Base-by-base conservation (phyloP, 2,888 invertebrate genomes). In the Blastobasis adustella region DNA sequence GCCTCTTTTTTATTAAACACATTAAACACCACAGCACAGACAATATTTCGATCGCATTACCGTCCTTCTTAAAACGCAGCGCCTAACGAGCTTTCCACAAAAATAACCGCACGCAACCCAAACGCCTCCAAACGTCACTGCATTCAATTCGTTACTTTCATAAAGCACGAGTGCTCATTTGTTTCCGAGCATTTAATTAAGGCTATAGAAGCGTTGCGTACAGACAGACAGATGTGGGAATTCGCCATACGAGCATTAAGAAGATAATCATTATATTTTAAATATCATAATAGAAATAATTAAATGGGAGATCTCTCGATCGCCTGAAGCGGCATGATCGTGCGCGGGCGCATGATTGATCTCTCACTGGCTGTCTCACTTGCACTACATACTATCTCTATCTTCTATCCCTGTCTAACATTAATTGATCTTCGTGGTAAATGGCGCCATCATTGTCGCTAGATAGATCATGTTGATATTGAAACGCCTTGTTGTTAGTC, bases 251-350 rank as follows among this genome's bases (percentile, higher is more conserved):
- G 61, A 69, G 57, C 62, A 62, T 69, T 66, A 76, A 69, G 66
- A 59, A 72, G 71, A 76, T 79, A 76, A 82, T 82, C 75, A 82
- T 82, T 78, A 83, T 78, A 78, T 75, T 82, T 82, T 79, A 80
- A 82, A 84, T 84, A 87, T 84, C 79, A 87, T 87, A 88, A 87
- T 88, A 87, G 82, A 87, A 87, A 87, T 86, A 86, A 88, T 87
- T 84, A 87, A 81, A 77, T 75, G 60, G 63, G 73, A 76, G 79
- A 85, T 82, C 76, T 76, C 66, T 71, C 73, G 77, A 82, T 82
- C 73, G 84, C 87, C 79, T 66, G 73, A 56, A 74, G 87, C 86
- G n/a, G 68, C 69, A 65, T 72, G 71, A 80, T 82, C 79, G 79
- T 79, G 84, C 79, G 81, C 82, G 71, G 79, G 78, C 82, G 76